These are phyloP conservation scores for Phoxinus phoxinus DNA, from an alignment of 2,113 vertebrate genomes.

Conservation along the genomic window DNA sequence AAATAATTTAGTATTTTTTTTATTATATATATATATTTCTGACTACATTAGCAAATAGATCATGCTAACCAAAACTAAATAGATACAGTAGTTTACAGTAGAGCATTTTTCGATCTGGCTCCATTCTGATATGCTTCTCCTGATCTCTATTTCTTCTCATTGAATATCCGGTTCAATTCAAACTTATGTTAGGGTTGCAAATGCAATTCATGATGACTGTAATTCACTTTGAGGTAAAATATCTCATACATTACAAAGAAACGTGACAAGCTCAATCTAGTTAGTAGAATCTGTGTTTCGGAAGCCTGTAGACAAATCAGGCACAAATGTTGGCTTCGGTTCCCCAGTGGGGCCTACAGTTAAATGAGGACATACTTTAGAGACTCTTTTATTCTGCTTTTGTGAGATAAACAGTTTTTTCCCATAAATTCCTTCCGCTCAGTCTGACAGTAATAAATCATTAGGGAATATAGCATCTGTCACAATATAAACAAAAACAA, in stretches of 20 bases:
- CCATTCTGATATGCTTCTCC: background rate
- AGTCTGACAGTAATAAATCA: conserved; percentile 29
- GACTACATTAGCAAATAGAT: background rate
- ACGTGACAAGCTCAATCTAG: conserved; percentile 1
- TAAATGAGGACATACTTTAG: conserved; percentile 4
- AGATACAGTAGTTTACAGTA: background rate
- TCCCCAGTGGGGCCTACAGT: conserved; percentile 4
- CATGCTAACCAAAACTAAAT: background rate
- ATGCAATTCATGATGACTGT: background rate
- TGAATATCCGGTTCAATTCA: background rate
- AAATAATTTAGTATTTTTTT: background rate
- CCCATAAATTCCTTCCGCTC: conserved; percentile 18
- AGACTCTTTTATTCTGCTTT: background rate
- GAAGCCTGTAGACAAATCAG: background rate
- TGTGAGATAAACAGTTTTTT: background rate
- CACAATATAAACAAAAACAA: conserved; percentile 27
- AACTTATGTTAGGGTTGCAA: background rate
- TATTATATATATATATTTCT: background rate
- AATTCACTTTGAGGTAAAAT: background rate
- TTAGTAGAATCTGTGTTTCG: background rate
- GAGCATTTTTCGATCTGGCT: background rate
- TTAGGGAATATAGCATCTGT: conserved; percentile 24
- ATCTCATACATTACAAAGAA: background rate
- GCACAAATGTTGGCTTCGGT: background rate
- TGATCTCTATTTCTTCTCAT: background rate